A percentile compares a stretch with the other conserved stretches of the same genome.
These are phyloP conservation scores for Scaptodrosophila lebanonensis DNA, from an alignment of 1,140 invertebrate species.

Conservation along the genomic window DNA sequence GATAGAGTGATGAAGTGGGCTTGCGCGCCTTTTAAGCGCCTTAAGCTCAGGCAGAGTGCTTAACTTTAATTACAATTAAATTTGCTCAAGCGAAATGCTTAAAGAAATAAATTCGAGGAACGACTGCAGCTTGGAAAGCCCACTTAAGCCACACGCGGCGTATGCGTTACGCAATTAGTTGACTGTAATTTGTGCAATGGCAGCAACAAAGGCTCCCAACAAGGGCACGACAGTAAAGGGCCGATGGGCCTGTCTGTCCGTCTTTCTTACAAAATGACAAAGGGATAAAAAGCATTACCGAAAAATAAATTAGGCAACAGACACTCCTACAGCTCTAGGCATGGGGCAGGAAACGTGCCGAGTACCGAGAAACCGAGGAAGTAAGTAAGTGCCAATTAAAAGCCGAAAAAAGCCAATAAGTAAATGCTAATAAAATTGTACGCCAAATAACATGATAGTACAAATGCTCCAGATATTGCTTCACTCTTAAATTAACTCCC, in stretches of 20 bases:
- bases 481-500: no score
- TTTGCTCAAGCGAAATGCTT: no score
- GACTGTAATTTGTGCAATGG: constrained; percentile 48
- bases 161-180: constrained; percentile 69
- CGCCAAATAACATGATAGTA: constrained; percentile 32
- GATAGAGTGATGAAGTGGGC: constrained; percentile 47
- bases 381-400: constrained; percentile 66
- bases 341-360: no score
- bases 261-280: constrained; percentile 47
- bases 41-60: no score
- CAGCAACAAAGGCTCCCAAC: no score
- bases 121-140: constrained; percentile 30
- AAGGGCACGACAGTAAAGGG: no score
- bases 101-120: no score
- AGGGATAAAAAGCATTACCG: constrained; percentile 61
- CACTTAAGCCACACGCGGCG: constrained; percentile 63
- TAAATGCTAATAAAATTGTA: constrained; percentile 43
- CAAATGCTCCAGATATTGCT: no score
- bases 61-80: no score
- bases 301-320: constrained; percentile 48
- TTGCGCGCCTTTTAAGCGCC: no score
- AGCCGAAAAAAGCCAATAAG: constrained; percentile 42
- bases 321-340: no score
- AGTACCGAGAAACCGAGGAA: neutral
- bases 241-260: neutral